Conservation (phyloP, 2,888 invertebrate species). For the Notocelia uddmanniana region DNA sequence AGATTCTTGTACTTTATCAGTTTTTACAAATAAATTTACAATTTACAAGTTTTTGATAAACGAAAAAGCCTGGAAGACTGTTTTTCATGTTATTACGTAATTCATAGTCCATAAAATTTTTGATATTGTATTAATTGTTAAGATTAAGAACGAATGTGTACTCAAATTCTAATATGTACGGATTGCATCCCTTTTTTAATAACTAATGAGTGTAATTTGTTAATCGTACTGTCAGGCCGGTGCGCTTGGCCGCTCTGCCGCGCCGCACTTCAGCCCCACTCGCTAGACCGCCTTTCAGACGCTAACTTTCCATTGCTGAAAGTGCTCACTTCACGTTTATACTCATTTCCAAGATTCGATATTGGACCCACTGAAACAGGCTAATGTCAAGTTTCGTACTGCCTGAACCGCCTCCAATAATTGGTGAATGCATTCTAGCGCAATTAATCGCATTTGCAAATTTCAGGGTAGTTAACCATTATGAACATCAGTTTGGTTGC, state of each 20-base stretch:
- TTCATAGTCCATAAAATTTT: conserved; percentile 81
- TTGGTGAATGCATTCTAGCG: conserved; percentile 11
- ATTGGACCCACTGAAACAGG: conserved; percentile 74
- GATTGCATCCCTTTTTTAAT: conserved; percentile 50
- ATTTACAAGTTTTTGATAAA: conserved; percentile 83
- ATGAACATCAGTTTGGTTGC: not conserved
- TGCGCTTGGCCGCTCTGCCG: conserved; percentile 1
- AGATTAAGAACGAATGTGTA: conserved; percentile 70
- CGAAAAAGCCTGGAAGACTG: conserved; percentile 82
- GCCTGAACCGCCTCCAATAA: conserved; percentile 53
- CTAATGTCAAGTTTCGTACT: conserved; percentile 58
- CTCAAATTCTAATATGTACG: conserved; percentile 63
- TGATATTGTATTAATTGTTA: conserved; percentile 80
- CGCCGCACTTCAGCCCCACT: not conserved
- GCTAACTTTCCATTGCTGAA: not conserved
- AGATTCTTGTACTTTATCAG: conserved; percentile 77
- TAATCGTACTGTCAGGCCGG: conserved; percentile 12
- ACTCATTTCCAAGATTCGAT: conserved; percentile 47
- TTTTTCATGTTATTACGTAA: conserved; percentile 79
- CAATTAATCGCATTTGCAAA: conserved; percentile 1
- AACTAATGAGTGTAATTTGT: conserved; percentile 47
- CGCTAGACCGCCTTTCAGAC: not conserved
- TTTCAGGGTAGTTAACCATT: not conserved
- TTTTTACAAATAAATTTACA: conserved; percentile 79
- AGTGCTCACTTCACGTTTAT: conserved; percentile 46